Evolutionary conservation across 2,888 invertebrate species (phyloP), one percentile per base, ranked within the genome.

Genomic region (Bellardia pandia): DNA sequence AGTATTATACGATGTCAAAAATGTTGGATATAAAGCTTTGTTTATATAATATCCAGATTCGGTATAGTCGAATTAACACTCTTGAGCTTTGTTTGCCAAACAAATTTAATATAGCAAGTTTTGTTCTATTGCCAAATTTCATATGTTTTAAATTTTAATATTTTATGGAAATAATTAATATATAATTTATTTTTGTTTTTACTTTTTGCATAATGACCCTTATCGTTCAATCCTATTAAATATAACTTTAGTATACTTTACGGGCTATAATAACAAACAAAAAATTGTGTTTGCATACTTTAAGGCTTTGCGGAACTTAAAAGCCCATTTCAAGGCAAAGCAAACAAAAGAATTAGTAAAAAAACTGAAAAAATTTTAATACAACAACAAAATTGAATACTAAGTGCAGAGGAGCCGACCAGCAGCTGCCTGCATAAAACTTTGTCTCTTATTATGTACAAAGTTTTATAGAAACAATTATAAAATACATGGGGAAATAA

Each of bases 361-460:
- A 53, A 42, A 75, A 60, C 9, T 4, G 14, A 68, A 37, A 37
- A n/a, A 13, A 64, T 48, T 40, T 2, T 48, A 16, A 69, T 48
- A 53, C 6, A 23, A 42, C 60, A 84, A 64, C 9, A 81, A 68
- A 77, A 78, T 45, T 23, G 56, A 74, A 74, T 66, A 68, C 37
- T 62, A 40, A 85, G 64, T 14, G 87, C 87, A 87, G 87, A 79
- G 87, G 87, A 87, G 87, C 87, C 87, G 81, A n/a, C 87, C 87
- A 87, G 87, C 87, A 87, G 87, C 87, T 87, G 87, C 87, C 87
- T 87, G 87, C 87, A 87, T 87, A 87, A 87, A 87, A 87, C 87
- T 87, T 87, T 87, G 87, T 87, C 81, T 85, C 85, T 72, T 74
- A 72, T 69, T 75, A 58, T 85, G 81, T 85, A 87, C 87, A 87